Evolutionary conservation across 1,140 invertebrate species (phyloP).

Genomic region (Drosophila punjabiensis): DNA sequence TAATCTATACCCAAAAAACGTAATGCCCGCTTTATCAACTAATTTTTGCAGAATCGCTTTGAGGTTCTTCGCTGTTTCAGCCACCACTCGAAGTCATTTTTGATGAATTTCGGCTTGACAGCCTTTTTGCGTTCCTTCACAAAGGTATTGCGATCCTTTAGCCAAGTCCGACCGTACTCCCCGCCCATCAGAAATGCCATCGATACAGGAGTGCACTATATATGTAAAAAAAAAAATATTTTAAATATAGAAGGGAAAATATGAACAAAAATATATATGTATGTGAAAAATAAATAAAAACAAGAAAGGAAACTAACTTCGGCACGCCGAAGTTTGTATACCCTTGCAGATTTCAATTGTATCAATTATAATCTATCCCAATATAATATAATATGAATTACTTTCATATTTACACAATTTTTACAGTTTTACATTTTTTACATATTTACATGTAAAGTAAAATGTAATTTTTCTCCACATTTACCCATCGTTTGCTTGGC

Average conservation of each 20-base stretch:
- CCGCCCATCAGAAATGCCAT: conserved; percentile 48
- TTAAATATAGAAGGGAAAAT: no score
- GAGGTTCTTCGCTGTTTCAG: conserved; percentile 54
- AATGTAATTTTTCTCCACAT: no score
- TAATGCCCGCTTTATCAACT: not conserved
- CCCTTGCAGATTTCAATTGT: no score
- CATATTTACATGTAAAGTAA: no score
- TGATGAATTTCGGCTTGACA: conserved; percentile 49
- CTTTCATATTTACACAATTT: no score
- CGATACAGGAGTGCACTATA: conserved; percentile 24
- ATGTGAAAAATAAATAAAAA: not conserved
- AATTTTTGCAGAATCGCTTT: conserved; percentile 48
- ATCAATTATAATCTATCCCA: no score
- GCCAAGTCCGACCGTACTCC: conserved; percentile 72
- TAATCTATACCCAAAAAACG: not conserved
- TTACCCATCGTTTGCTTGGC: no score
- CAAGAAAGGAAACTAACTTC: no score
- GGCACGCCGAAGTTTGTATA: no score
- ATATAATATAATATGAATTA: no score
- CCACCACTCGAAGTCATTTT: conserved; percentile 75
- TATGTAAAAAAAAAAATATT: not conserved
- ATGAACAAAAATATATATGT: not conserved
- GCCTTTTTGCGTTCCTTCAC: conserved; percentile 11
- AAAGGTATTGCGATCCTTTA: conserved; percentile 55
- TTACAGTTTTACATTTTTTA: no score